Conservation (phyloP, 2,888 invertebrate genomes). For the Caenorhabditis panamensis region DNA sequence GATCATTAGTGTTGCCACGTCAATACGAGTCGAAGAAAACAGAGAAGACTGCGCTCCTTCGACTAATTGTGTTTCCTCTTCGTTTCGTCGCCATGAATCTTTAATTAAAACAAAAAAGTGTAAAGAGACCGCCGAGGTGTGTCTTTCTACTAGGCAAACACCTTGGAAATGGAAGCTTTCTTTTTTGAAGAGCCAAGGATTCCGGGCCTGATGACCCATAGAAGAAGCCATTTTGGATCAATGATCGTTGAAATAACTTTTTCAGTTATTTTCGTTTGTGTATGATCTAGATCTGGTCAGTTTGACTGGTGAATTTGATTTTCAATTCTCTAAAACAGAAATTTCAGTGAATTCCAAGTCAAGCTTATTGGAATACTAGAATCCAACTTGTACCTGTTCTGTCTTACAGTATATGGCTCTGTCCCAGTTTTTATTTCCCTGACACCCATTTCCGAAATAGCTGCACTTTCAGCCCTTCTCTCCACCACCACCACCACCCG, state of each 20-base stretch:
- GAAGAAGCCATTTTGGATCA: no score
- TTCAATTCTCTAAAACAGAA: no score
- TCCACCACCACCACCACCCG: background rate
- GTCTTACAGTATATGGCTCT: no score
- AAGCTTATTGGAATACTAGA: no score
- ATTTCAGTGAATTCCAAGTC: no score
- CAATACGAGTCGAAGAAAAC: conserved; percentile 16
- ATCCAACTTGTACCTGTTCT: no score
- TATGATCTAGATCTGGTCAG: no score
- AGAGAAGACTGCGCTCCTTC: background rate
- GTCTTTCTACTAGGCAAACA: conserved; percentile 21
- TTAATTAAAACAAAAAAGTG: conserved; percentile 47
- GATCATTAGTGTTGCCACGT: conserved; percentile 33
- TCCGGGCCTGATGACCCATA: background rate
- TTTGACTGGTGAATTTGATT: no score
- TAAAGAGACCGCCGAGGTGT: background rate
- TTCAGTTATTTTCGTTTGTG: no score
- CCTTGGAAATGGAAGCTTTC: conserved; percentile 35
- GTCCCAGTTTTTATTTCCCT: no score
- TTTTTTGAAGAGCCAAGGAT: conserved; percentile 9
- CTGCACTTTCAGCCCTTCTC: background rate
- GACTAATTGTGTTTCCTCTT: conserved; percentile 47
- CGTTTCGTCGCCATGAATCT: conserved; percentile 32
- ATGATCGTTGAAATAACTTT: no score
- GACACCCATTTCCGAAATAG: background rate